Base-by-base conservation (phyloP, 1,140 invertebrate genomes). In the Marisa cornuarietis region DNA sequence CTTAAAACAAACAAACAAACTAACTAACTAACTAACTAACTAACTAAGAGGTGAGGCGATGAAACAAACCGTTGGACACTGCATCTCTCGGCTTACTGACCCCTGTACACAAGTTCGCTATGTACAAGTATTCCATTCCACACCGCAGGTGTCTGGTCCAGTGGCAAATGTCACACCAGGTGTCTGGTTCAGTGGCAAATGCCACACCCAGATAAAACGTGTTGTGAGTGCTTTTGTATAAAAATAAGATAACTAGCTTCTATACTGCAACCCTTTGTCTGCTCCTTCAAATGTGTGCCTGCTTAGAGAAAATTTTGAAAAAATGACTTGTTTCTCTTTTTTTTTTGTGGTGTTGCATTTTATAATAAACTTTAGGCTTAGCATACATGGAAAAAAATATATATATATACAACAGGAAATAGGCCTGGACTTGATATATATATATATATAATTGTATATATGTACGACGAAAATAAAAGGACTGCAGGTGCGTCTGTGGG, bases 41-140 rank as follows among this genome's bases (percentile, higher is more conserved):
- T 20, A 42, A 42, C 31, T 1, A 18, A 5, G 31, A 42, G 52
- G 24, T 18, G 52, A 20, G 16, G 10, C 42, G 49, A 16, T 49
- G 14, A 24, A 22, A 22, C 71, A 18, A 22, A 18, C 31, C 31
- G 42, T 5, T n/a, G 54, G 54, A 58, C 54, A 9, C 72, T 14
- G 22, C 74, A 65, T 76, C 74, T 76, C 74, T 76, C 74, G 74
- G 52, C 26, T 65, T 26, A 22, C 74, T 76, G 74, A 76, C 74
- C 74, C 61, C 65, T 76, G 74, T 76, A 76, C 74, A 76, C 74
- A 76, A 76, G 74, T 76, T 76, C 74, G 74, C 62, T 24, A 58
- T 65, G 26, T 76, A 76, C 74, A 76, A 42, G 74, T 76, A 76
- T 49, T 22, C 20, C 51, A 42, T 65, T 65, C 74, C 54, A 58